Percentiles rank a stretch among this genome's conserved stretches.
phyloP scores from a whole-genome alignment of 2,797 vertebrate species.

The Menidia menidia region DNA sequence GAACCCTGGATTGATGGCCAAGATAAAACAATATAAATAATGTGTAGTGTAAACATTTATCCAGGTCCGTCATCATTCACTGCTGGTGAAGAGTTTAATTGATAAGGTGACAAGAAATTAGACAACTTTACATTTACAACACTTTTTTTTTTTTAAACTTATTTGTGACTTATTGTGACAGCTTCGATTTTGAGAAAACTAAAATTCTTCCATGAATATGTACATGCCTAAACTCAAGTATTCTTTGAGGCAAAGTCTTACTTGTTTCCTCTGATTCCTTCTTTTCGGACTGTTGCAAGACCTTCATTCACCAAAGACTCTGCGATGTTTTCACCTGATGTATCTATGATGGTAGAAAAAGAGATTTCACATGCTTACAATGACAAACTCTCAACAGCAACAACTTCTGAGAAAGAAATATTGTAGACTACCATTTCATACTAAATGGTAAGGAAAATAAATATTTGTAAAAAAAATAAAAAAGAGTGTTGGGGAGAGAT shows the following conservation, averaged over 20 bases:
- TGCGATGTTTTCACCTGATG: constrained; percentile 92
- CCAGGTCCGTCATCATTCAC: not conserved
- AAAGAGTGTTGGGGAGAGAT: no score
- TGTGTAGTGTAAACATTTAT: not conserved
- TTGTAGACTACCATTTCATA: no score
- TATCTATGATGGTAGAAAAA: constrained; percentile 79
- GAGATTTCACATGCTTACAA: not conserved
- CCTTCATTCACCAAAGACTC: constrained; percentile 93
- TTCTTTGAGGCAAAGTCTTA: constrained; percentile 57
- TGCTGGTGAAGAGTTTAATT: not conserved
- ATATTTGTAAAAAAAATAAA: no score
- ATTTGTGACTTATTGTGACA: no score
- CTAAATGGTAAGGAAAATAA: no score
- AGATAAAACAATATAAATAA: not conserved
- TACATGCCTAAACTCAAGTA: no score
- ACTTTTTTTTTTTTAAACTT: no score
- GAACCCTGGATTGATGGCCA: not conserved
- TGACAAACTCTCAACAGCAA: no score
- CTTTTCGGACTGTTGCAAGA: constrained; percentile 90
- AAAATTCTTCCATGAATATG: no score
- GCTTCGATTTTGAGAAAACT: no score
- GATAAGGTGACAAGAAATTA: not conserved
- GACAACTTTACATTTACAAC: not conserved
- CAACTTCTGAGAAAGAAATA: no score
- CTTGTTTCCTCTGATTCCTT: constrained; percentile 92